Conservation (phyloP, 1,140 invertebrate genomes). For the Lanistes nyassanus region DNA sequence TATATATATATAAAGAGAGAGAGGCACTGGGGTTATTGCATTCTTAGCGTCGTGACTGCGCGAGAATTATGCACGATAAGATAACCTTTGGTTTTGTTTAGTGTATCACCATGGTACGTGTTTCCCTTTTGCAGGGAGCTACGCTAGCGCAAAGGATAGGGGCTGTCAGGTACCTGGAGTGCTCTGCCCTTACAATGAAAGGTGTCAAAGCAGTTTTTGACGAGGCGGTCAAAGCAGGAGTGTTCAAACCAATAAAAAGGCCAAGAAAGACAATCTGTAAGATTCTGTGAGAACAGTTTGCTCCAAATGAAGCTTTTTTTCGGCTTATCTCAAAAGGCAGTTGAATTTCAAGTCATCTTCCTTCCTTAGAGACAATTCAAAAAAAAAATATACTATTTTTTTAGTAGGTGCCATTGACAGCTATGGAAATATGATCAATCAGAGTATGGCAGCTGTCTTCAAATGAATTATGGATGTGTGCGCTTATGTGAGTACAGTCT, state of each 20-base stretch:
- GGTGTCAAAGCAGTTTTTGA: slow-evolving; percentile 30
- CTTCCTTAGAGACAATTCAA: not conserved
- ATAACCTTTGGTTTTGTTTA: too few species aligned
- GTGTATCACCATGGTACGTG: too few species aligned
- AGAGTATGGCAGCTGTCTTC: not conserved
- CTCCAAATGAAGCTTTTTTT: not conserved
- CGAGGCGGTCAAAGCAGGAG: slow-evolving; percentile 21
- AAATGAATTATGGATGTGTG: not conserved
- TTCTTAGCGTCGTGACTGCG: too few species aligned
- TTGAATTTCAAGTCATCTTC: not conserved
- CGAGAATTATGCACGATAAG: too few species aligned
- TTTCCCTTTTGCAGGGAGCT: not conserved
- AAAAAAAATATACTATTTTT: not conserved
- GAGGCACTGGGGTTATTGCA: too few species aligned
- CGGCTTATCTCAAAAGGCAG: too few species aligned
- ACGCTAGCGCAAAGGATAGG: slow-evolving; percentile 70
- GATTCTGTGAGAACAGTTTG: not conserved
- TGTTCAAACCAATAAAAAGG: slow-evolving; percentile 1
- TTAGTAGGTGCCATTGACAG: not conserved
- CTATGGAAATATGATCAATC: not conserved
- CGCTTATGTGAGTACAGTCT: too few species aligned
- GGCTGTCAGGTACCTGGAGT: slow-evolving; percentile 89
- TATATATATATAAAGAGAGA: too few species aligned
- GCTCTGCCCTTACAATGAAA: slow-evolving; percentile 79
- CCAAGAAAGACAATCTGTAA: not conserved